phyloP scores from a whole-genome alignment of 2,888 invertebrate species.

The Rhimphoctona megacephalus region DNA sequence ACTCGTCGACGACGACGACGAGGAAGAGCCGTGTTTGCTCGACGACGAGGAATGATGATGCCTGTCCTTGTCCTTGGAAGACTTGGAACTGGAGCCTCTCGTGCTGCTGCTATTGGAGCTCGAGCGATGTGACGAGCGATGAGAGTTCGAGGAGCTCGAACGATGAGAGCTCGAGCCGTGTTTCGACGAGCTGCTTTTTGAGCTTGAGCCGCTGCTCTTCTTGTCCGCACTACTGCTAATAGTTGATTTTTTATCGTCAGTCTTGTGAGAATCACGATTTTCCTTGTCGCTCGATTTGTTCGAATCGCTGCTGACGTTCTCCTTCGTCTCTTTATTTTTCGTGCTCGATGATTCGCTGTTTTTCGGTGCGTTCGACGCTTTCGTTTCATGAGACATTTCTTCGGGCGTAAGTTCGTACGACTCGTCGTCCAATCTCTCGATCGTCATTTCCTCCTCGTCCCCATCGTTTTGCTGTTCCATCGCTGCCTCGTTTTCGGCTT shows the following conservation, averaged over 20 bases:
- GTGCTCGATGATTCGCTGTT: constrained; percentile 70
- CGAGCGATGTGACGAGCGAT: constrained; percentile 73
- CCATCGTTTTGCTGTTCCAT: constrained; percentile 38
- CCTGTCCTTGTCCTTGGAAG: constrained; percentile 80
- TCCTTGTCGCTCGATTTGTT: constrained; percentile 86
- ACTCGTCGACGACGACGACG: constrained; percentile 68
- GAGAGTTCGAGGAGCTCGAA: constrained; percentile 68
- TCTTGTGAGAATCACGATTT: constrained; percentile 85
- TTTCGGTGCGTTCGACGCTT: constrained; percentile 69
- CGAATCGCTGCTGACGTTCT: constrained; percentile 78
- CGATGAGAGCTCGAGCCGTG: constrained; percentile 79
- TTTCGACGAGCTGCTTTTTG: constrained; percentile 78
- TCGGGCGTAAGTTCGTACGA: constrained; percentile 29
- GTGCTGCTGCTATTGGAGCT: constrained; percentile 75
- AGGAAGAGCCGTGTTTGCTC: constrained; percentile 72
- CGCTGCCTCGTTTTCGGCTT: constrained; percentile 75
- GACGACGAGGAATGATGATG: constrained; percentile 77
- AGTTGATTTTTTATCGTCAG: constrained; percentile 83
- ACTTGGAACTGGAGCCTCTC: constrained; percentile 77
- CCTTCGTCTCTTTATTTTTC: constrained; percentile 74
- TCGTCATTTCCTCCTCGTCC: constrained; percentile 56
- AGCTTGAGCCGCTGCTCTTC: constrained; percentile 50
- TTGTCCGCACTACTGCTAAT: constrained; percentile 67
- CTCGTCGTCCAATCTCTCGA: constrained; percentile 67
- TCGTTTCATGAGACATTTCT: constrained; percentile 77